Evolutionary conservation across 2,797 vertebrate genomes (phyloP).

Genomic region (Pseudopleuronectes americanus): DNA sequence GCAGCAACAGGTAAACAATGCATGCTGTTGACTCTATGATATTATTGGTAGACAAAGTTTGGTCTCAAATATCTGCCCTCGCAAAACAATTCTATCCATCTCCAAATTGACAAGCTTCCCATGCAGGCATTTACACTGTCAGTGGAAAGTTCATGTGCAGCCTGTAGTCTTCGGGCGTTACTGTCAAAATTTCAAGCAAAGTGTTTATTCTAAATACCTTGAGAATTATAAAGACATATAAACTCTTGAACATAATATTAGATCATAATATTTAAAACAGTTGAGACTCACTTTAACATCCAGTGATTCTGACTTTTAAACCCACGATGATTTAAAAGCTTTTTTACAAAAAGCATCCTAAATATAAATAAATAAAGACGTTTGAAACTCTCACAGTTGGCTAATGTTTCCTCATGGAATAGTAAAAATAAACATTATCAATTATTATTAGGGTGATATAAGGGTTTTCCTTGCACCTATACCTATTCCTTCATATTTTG

Average conservation of each 20-base stretch:
- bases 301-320: not conserved
- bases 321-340: not conserved
- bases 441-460: not conserved
- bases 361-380: not conserved
- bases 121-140: conserved; percentile 37
- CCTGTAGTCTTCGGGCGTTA: conserved; percentile 2
- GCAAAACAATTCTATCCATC: too few species aligned
- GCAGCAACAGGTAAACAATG: conserved; percentile 23
- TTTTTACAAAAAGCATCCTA: not conserved
- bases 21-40: conserved; percentile 58
- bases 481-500: not conserved
- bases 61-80: too few species aligned
- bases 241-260: not conserved
- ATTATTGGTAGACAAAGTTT: too few species aligned
- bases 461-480: not conserved
- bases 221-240: not conserved
- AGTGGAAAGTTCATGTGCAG: conserved; percentile 40
- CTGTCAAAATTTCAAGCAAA: conserved; percentile 12
- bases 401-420: not conserved
- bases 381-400: not conserved
- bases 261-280: too few species aligned
- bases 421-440: not conserved
- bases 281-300: not conserved
- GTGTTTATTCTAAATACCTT: conserved; percentile 7
- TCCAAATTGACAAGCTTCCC: conserved; percentile 15